Percentiles rank a stretch among this genome's conserved stretches.
phyloP scores from a whole-genome alignment of 2,797 vertebrate genomes.

The Sternotherus odoratus region DNA sequence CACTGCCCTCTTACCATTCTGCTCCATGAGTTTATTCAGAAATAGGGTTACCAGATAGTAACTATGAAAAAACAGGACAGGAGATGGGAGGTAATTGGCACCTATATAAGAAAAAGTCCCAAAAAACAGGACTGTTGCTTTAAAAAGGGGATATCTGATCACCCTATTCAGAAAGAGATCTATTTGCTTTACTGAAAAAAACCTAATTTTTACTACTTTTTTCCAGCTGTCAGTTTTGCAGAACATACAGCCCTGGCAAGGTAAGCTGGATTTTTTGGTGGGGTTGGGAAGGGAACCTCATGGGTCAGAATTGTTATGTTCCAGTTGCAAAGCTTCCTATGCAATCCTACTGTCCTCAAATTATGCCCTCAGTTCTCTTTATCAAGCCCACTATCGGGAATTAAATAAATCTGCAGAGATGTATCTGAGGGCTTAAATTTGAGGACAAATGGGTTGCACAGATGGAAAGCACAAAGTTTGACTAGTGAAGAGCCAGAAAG shows the following conservation, averaged over 20 bases:
- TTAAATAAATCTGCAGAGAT: background rate
- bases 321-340: background rate
- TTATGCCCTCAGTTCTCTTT: background rate
- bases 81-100: too few relatives aligned
- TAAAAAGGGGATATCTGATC: too few relatives aligned
- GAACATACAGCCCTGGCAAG: background rate
- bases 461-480: background rate
- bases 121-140: too few relatives aligned
- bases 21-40: background rate
- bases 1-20: background rate
- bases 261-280: background rate
- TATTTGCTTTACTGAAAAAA: background rate
- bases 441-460: background rate
- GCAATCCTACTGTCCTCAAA: background rate
- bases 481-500: background rate
- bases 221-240: background rate
- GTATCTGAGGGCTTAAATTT: background rate
- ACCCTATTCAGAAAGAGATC: background rate
- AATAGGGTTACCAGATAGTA: too few relatives aligned
- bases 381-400: background rate
- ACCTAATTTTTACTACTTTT: background rate
- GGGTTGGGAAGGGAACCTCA: background rate
- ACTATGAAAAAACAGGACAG: too few relatives aligned
- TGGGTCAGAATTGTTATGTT: background rate
- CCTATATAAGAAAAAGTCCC: too few relatives aligned